phyloP scores from a whole-genome alignment of 2,113 vertebrate genomes.

The Xenus cinereus region DNA sequence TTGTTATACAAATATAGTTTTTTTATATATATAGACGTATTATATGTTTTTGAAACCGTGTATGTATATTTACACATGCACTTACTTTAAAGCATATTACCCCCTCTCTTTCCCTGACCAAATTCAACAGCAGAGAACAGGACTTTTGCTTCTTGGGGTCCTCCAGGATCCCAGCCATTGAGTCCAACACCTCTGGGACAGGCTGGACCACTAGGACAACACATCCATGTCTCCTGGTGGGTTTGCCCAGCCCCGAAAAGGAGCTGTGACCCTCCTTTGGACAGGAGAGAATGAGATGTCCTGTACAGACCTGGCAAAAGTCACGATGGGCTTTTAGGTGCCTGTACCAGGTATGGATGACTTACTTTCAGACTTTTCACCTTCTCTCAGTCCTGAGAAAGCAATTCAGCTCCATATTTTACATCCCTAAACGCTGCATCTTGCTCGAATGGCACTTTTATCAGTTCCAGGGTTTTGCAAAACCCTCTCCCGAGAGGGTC shows the following conservation, averaged over 20 bases:
- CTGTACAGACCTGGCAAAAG: neutral
- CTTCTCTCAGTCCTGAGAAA: neutral
- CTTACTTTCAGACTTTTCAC: neutral
- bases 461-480: neutral
- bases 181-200: neutral
- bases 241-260: neutral
- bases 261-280: neutral
- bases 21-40: no score
- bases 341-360: neutral
- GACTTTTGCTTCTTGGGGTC: neutral
- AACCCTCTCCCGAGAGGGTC: fast-evolving
- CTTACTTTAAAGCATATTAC: neutral
- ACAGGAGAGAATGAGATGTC: neutral
- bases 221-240: neutral
- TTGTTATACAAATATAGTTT: neutral
- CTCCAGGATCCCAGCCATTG: neutral
- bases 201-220: neutral
- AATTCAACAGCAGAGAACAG: neutral
- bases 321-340: neutral
- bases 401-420: neutral
- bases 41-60: neutral
- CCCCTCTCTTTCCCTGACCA: neutral
- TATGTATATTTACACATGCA: neutral
- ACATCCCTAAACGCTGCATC: neutral
- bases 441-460: neutral